phyloP scores from a whole-genome alignment of 2,113 vertebrate genomes.

The Mormyrus iriodes region DNA sequence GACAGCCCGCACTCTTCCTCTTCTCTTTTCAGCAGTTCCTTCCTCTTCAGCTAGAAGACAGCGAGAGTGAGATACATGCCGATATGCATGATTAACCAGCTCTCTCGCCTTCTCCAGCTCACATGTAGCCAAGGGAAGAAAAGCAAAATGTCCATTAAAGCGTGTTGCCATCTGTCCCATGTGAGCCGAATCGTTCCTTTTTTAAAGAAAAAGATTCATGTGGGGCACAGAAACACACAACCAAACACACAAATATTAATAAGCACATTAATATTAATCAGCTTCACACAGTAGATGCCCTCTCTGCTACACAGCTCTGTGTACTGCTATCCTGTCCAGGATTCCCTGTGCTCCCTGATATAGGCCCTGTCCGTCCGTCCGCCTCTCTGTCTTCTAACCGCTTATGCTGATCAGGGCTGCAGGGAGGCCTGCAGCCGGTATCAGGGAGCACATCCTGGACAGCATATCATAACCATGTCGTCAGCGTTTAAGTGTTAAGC shows the following conservation, averaged over 20 bases:
- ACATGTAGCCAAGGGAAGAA: not conserved
- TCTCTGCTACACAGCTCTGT: constrained; percentile 23
- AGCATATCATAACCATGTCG: too few relatives aligned
- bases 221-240: not conserved
- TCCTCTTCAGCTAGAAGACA: constrained; percentile 80
- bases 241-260: constrained; percentile 5
- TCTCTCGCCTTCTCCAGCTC: constrained; percentile 8
- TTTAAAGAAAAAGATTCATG: not conserved
- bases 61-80: not conserved
- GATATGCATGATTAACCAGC: constrained; percentile 21
- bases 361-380: too few relatives aligned
- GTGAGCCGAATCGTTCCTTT: not conserved
- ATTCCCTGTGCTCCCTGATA: too few relatives aligned
- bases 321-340: too few relatives aligned
- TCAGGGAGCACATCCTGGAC: not conserved
- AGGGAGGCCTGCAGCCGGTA: not conserved
- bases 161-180: not conserved
- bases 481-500: too few relatives aligned
- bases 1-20: constrained; percentile 97
- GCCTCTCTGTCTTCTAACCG: not conserved
- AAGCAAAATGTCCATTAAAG: not conserved
- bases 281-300: constrained; percentile 35
- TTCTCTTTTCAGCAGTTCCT: constrained; percentile 84
- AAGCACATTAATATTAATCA: constrained; percentile 47
- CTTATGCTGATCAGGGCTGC: not conserved